A percentile compares a stretch with the other conserved stretches of the same genome.
Conservation (phyloP, 2,113 vertebrate species). For the Balaenoptera acutorostrata region DNA sequence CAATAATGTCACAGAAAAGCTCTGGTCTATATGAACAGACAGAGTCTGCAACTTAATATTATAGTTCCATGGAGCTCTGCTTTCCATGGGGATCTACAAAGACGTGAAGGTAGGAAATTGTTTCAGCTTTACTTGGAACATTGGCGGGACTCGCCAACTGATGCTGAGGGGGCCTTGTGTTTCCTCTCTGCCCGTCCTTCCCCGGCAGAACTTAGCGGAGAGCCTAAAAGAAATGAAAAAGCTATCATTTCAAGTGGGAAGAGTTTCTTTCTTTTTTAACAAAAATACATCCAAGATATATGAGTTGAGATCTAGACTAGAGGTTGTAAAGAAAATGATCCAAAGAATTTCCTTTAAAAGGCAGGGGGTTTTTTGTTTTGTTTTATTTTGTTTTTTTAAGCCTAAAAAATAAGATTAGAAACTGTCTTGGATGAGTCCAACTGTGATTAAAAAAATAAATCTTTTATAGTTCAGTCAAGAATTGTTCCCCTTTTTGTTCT, state of each 20-base stretch:
- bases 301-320: constrained; percentile 77
- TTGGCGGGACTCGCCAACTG: constrained; percentile 71
- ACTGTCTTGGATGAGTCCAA: constrained; percentile 83
- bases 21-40: constrained; percentile 62
- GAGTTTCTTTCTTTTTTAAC: constrained; percentile 37
- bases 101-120: constrained; percentile 30
- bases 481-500: constrained; percentile 83
- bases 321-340: constrained; percentile 75
- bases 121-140: constrained; percentile 65
- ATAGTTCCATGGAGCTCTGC: constrained; percentile 42
- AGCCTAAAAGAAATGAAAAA: constrained; percentile 77
- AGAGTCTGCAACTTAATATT: constrained; percentile 74
- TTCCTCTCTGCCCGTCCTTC: constrained; percentile 76
- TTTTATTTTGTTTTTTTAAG: constrained; percentile 60
- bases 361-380: neutral
- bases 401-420: constrained; percentile 85
- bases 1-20: constrained; percentile 63
- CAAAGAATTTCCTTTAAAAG: constrained; percentile 83
- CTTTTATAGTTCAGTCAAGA: constrained; percentile 84
- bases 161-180: constrained; percentile 70
- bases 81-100: constrained; percentile 16
- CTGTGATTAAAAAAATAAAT: constrained; percentile 87
- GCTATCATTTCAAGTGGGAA: constrained; percentile 75
- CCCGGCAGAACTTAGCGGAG: constrained; percentile 73
- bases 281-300: constrained; percentile 78